Conservation (phyloP, 1,140 invertebrate genomes). For the Drosophila parabipectinata region DNA sequence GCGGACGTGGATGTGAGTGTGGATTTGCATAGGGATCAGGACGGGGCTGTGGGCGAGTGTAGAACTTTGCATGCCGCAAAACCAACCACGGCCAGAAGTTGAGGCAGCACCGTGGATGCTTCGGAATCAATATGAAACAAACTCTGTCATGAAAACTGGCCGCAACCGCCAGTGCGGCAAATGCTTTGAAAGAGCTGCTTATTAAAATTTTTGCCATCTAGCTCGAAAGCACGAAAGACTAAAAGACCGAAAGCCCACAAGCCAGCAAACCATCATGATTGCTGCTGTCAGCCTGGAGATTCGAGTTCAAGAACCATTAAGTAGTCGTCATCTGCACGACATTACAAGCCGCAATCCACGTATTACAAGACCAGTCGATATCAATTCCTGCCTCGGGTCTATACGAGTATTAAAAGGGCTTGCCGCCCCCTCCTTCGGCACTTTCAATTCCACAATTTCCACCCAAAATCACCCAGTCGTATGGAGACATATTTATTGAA, state of each 20-base stretch:
- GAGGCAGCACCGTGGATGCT: conserved; percentile 34
- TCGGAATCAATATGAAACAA: conserved; percentile 73
- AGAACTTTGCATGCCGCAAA: conserved; percentile 63
- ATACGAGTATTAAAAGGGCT: conserved; percentile 61
- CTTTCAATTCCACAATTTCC: neutral
- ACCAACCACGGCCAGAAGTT: conserved; percentile 57
- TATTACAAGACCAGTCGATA: conserved; percentile 67
- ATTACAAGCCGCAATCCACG: conserved; percentile 78
- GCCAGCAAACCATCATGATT: neutral
- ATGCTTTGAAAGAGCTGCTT: conserved; percentile 73
- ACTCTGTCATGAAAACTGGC: conserved; percentile 4
- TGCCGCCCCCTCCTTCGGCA: neutral
- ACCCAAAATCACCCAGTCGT: neutral
- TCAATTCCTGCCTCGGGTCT: conserved; percentile 58
- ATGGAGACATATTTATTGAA: conserved; percentile 68
- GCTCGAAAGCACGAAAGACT: neutral
- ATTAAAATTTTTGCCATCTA: conserved; percentile 73
- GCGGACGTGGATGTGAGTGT: neutral
- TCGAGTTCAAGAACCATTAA: conserved; percentile 55
- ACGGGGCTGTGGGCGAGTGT: conserved; percentile 1
- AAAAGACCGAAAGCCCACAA: conserved; percentile 15
- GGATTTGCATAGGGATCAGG: neutral
- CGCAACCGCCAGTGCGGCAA: conserved; percentile 61
- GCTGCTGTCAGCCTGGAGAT: conserved; percentile 3
- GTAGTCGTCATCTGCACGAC: conserved; percentile 79